Percentiles rank a stretch among this genome's conserved stretches.
These are phyloP conservation scores for Chloromyia formosa DNA, from an alignment of 2,888 invertebrate species.

Conservation along the genomic window DNA sequence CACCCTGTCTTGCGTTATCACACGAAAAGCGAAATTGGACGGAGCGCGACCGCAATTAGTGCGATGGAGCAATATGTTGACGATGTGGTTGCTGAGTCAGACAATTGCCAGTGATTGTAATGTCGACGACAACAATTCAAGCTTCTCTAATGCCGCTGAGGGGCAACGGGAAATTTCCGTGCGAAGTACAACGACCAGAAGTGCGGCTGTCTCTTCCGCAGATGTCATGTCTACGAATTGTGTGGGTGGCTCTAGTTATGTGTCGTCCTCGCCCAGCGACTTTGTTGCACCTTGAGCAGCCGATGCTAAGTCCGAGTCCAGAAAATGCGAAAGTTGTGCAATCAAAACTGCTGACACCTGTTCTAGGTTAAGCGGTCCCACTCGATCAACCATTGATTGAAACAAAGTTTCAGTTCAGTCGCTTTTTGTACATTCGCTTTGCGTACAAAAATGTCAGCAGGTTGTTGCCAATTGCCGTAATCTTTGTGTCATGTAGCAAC, in stretches of 20 bases:
- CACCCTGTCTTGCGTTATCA: not conserved
- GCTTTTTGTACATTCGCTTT: not conserved
- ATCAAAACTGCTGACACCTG: not conserved
- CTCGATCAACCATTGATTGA: not conserved
- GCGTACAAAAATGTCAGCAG: not conserved
- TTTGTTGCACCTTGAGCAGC: not conserved
- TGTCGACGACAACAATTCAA: not conserved
- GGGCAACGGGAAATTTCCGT: not conserved
- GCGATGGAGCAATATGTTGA: conserved; percentile 8
- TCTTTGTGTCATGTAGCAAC: not conserved
- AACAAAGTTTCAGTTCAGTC: not conserved
- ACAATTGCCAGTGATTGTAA: not conserved
- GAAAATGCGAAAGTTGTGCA: not conserved
- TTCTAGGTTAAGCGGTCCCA: not conserved
- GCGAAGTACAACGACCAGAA: not conserved
- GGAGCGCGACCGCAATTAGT: not conserved
- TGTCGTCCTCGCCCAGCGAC: not conserved
- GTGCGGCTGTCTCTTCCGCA: not conserved
- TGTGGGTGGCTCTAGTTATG: not conserved
- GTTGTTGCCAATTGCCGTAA: no score
- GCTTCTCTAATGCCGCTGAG: not conserved
- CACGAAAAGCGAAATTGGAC: not conserved
- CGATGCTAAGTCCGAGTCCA: not conserved
- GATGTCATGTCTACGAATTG: not conserved
- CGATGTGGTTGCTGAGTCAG: conserved; percentile 31